Conservation (phyloP, 2,113 vertebrate genomes). For the Ciconia maguari region DNA sequence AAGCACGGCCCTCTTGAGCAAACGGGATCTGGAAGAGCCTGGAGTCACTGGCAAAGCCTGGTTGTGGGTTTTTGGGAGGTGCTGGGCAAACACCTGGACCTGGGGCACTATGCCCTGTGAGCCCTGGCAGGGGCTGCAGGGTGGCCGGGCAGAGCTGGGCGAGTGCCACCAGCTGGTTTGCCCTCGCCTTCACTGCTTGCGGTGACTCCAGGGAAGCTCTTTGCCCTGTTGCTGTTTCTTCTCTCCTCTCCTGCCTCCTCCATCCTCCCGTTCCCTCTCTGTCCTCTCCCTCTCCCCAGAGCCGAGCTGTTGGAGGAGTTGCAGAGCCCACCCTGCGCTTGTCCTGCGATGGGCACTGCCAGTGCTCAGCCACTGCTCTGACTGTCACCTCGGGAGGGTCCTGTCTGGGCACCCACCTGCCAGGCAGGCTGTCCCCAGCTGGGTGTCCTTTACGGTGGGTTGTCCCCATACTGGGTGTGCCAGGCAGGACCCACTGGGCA, state of each 20-base stretch:
- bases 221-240: not conserved
- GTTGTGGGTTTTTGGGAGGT: not conserved
- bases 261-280: not conserved
- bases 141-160: accelerated
- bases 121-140: accelerated
- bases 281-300: conserved; percentile 64
- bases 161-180: not conserved
- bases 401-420: accelerated
- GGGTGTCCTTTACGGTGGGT: not conserved
- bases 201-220: not conserved
- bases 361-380: conserved; percentile 85
- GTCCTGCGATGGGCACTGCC: conserved; percentile 82
- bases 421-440: not conserved
- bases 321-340: conserved; percentile 84
- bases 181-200: not conserved
- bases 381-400: conserved; percentile 78
- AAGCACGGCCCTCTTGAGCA: accelerated
- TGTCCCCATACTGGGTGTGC: not conserved
- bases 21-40: not conserved
- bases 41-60: not conserved
- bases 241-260: not conserved
- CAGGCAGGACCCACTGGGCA: not conserved
- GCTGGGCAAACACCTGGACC: not conserved
- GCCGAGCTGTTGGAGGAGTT: conserved; percentile 88
- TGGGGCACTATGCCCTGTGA: not conserved